These are phyloP conservation scores for Leptodactylus fallax DNA, from an alignment of 2,797 vertebrate species.

Conservation along the genomic window DNA sequence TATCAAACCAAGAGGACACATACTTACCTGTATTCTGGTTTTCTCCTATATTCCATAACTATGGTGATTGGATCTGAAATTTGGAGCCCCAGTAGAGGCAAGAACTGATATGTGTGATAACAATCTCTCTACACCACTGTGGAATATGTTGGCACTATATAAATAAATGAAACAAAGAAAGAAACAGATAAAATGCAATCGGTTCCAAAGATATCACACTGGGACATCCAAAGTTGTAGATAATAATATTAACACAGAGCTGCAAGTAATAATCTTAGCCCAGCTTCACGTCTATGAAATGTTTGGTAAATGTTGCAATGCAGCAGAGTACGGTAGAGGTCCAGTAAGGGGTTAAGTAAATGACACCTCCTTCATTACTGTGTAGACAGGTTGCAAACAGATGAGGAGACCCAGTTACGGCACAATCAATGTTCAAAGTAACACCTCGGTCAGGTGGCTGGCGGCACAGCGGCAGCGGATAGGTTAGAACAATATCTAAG, in stretches of 20 bases:
- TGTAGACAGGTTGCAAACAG: not conserved
- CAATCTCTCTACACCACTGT: no score
- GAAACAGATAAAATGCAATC: not conserved
- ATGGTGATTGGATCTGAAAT: no score
- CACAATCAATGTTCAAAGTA: not conserved
- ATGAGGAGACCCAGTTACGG: not conserved
- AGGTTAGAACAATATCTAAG: conserved; percentile 82
- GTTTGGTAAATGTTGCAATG: not conserved
- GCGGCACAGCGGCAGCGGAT: conserved; percentile 67
- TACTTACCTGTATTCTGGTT: no score
- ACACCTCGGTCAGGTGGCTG: not conserved
- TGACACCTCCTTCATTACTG: not conserved
- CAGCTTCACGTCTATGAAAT: not conserved
- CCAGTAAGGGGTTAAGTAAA: not conserved
- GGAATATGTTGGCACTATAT: no score
- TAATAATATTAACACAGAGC: not conserved
- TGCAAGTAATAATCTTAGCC: not conserved
- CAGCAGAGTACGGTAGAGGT: not conserved
- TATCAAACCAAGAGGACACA: no score
- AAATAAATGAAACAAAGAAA: not conserved
- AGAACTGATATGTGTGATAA: no score
- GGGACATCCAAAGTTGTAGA: not conserved
- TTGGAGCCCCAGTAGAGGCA: no score
- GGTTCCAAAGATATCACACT: not conserved
- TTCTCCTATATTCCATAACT: no score